Base-by-base conservation (phyloP, 2,888 invertebrate species). In the Drosophila cognata region DNA sequence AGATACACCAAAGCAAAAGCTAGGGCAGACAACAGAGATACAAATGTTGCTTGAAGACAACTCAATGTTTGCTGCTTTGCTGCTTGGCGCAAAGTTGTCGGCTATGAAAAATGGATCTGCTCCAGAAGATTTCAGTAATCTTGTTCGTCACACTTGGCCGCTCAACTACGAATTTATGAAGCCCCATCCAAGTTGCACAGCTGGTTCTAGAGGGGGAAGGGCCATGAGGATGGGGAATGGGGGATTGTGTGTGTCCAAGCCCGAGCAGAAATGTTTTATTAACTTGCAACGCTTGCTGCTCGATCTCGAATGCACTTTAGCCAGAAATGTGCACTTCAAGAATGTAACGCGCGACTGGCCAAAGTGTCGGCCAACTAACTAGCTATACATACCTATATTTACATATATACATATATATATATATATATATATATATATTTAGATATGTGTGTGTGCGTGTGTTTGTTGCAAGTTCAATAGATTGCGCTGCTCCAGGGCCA, bases 101-200 rank as follows among this genome's bases (percentile, higher is more conserved):
- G 79, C 91, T 87, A 90, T 91, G 90, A 88, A 91, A 91, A 91
- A 91, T 91, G 92, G 92, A 91, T 92, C 87, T 92, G 92, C 92
- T 92, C 92, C 92, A 92, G 92, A 92, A 92, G 92, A 92, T 92
- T 92, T 92, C 86, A 91, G 92, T 91, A 92, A 92, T 92, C 92
- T 92, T 91, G 92, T 92, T 91, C 91, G 92, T 91, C 90, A 88
- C 92, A 91, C 92, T 91, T 92, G 92, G 92, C 77, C 90, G 91
- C 90, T 91, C 92, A 92, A 92, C 91, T 92, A 92, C 91, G 77
- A 91, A 91, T 86, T 90, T 88, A 91, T 91, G 89, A 83, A 88
- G 88, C 79, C 79, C 78, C 75, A 81, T 66, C 84, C 66, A 63
- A 75, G 79, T 35, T 75, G 74, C 38, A 58, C 67, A 71, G 52